These are phyloP conservation scores for Lysandra bellargus DNA, from an alignment of 2,888 invertebrate species.

Conservation along the genomic window DNA sequence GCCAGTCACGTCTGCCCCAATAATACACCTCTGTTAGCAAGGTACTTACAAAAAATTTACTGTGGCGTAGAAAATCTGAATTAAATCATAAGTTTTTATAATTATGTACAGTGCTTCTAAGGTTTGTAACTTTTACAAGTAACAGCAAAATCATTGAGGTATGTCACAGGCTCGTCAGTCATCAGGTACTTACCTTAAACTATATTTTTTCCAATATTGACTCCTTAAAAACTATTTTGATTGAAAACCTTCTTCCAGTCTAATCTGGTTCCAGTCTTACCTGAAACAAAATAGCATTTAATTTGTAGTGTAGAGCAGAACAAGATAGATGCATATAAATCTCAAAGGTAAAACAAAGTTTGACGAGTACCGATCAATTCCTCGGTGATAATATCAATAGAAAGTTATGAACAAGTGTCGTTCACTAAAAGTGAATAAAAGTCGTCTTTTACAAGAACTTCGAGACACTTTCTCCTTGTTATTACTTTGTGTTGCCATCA, in stretches of 20 bases:
- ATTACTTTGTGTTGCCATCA: constrained; percentile 1
- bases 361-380: neutral
- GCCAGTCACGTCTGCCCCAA: neutral
- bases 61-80: neutral
- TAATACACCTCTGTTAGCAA: neutral
- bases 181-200: no score
- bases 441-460: constrained; percentile 4
- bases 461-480: neutral
- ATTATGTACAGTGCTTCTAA: no score
- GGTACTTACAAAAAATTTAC: neutral
- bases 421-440: neutral
- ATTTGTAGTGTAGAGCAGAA: neutral
- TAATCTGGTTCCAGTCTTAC: no score
- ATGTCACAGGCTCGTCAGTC: no score
- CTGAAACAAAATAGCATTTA: neutral
- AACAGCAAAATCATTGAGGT: no score
- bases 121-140: no score
- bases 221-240: no score
- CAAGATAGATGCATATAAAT: neutral
- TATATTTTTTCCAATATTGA: no score
- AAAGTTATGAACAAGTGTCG: constrained; percentile 10
- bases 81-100: neutral
- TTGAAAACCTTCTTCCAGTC: no score
- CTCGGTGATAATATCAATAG: constrained; percentile 19
- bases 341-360: neutral